Percentiles rank a stretch among this genome's conserved stretches.
These are phyloP conservation scores for Rhodophaea formosa DNA, from an alignment of 2,888 invertebrate species.

Conservation along the genomic window DNA sequence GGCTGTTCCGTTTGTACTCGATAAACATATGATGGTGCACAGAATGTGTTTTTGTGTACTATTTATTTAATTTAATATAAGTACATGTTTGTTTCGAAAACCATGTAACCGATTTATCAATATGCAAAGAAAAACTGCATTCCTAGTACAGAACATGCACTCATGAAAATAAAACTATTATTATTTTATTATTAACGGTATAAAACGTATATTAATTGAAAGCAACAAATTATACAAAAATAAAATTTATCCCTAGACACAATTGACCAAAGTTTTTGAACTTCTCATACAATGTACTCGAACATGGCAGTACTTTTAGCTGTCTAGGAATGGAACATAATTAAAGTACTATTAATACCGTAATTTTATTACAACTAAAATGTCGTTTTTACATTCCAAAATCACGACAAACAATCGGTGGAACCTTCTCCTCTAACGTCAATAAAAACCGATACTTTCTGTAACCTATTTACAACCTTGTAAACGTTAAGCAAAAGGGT, in stretches of 20 bases:
- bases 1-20: slow-evolving; percentile 72
- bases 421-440: slow-evolving; percentile 5
- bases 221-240: slow-evolving; percentile 30
- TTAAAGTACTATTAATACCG: slow-evolving; percentile 34
- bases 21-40: slow-evolving; percentile 34
- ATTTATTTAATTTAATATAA: not conserved
- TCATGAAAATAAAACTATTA: slow-evolving; percentile 15
- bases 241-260: slow-evolving; percentile 23
- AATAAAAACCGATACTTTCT: slow-evolving; percentile 21
- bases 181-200: slow-evolving; percentile 22
- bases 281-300: slow-evolving; percentile 15
- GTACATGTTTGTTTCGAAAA: not conserved
- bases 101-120: slow-evolving; percentile 1
- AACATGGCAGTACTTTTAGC: slow-evolving; percentile 45
- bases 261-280: not conserved
- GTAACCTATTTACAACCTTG: slow-evolving; percentile 16
- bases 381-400: not conserved
- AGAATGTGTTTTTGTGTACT: not conserved
- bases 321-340: slow-evolving; percentile 34
- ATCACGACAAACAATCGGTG: slow-evolving; percentile 10
- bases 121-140: slow-evolving; percentile 40
- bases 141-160: slow-evolving; percentile 28
- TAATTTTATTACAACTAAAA: slow-evolving; percentile 17
- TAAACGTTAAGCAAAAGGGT: not conserved
- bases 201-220: slow-evolving; percentile 40